Conservation (phyloP, 2,888 invertebrate genomes). For the Macrophya alboannulata region DNA sequence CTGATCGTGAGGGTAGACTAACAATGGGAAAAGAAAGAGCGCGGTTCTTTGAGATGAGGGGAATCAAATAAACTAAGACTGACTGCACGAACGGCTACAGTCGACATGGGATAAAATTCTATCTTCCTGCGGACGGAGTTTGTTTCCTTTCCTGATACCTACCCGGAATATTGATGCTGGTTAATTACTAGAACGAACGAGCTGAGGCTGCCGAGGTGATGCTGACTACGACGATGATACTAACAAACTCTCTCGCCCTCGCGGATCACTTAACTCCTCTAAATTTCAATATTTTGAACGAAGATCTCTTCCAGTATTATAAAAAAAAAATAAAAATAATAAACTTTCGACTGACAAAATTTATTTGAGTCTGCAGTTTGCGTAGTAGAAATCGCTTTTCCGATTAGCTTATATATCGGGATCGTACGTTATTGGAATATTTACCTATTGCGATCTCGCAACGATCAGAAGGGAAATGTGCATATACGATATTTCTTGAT, state of each 20-base stretch:
- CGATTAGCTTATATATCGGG: not conserved
- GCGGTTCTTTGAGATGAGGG: conserved; percentile 28
- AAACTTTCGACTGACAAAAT: too few relatives aligned
- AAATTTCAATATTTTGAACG: too few relatives aligned
- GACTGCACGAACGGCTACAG: conserved; percentile 41
- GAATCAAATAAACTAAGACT: conserved; percentile 43
- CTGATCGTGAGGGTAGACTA: conserved; percentile 40
- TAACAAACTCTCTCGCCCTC: not conserved
- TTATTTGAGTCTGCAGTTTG: too few relatives aligned
- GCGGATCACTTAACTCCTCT: too few relatives aligned
- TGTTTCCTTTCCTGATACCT: conserved; percentile 40
- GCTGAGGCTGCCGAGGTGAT: not conserved
- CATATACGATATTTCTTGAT: not conserved
- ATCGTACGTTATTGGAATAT: not conserved
- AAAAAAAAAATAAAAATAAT: too few relatives aligned
- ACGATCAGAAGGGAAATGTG: not conserved
- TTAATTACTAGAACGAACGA: conserved; percentile 47
- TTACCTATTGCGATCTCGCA: not conserved
- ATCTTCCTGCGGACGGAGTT: conserved; percentile 34
- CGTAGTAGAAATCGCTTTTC: not conserved
- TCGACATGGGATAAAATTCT: conserved; percentile 46
- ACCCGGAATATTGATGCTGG: conserved; percentile 47
- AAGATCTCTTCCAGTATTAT: too few relatives aligned
- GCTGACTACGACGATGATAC: conserved; percentile 8
- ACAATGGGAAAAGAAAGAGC: conserved; percentile 23